Conservation (phyloP, 2,113 vertebrate species). For the Larimichthys polyactis region DNA sequence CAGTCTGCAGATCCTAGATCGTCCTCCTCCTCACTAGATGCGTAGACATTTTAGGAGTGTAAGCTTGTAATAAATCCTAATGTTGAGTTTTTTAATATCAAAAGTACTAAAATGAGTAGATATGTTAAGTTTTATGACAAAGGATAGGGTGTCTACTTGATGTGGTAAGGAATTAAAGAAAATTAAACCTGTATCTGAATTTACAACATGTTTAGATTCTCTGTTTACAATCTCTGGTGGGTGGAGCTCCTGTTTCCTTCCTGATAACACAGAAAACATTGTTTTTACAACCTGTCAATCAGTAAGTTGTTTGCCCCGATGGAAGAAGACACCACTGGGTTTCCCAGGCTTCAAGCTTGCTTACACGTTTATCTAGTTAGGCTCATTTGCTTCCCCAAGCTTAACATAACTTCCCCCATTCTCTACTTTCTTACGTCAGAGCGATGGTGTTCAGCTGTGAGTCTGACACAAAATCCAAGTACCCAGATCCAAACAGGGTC, state of each 20-base stretch:
- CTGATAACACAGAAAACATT: too few species aligned
- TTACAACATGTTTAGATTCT: not conserved
- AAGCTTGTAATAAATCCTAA: not conserved
- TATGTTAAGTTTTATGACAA: not conserved
- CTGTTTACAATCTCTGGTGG: not conserved
- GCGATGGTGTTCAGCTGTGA: conserved; percentile 80
- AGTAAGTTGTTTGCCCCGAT: not conserved
- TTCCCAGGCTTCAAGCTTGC: not conserved
- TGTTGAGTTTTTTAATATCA: not conserved
- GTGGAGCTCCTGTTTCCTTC: too few species aligned
- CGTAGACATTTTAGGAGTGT: not conserved
- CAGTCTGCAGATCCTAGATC: not conserved
- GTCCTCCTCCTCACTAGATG: conserved; percentile 59
- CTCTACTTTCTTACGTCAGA: conserved; percentile 66
- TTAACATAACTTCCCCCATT: too few species aligned
- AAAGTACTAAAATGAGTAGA: not conserved
- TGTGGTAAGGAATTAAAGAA: too few species aligned
- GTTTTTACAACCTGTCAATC: too few species aligned
- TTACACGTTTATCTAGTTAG: not conserved
- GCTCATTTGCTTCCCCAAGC: not conserved
- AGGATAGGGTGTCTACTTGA: too few species aligned
- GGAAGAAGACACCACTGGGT: not conserved
- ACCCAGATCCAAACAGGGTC: conserved; percentile 38
- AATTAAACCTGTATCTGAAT: too few species aligned
- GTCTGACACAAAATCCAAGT: conserved; percentile 73